Evolutionary conservation across 2,797 vertebrate species (phyloP), one percentile per base, ranked within the genome.

Genomic region (Chelidonichthys spinosus): DNA sequence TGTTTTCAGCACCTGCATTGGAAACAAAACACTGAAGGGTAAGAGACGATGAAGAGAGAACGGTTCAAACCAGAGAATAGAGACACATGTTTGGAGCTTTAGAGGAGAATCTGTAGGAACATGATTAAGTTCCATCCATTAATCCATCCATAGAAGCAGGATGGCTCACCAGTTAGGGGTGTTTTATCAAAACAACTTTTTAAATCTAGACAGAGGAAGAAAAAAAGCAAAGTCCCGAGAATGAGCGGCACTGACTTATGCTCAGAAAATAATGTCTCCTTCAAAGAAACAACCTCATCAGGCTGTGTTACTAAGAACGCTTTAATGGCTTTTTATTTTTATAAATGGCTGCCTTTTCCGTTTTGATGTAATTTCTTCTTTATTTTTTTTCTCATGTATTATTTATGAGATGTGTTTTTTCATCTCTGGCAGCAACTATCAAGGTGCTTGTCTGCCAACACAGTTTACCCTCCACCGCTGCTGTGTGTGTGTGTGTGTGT

Each of bases 91-190:
- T 39, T 35, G 25, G 46, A 43, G 64, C 43, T 25, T 52, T 7
- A 37, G 25, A 63, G 36, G 43, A 53, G 40, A 65, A 39, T 64
- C 40, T 72, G 72, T 32, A 46, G 50, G 63, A 60, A 25, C 25
- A 25, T 25, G 25, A 25, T 25, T 25, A 25, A 25, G 1, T 25
- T 25, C 25, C 25, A 25, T 25, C 25, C 25, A 25, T 25, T n/a
- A n/a, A n/a, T n/a, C n/a, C n/a, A n/a, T 25, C 25, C 25, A 25
- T 25, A 25, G 25, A 25, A 25, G 25, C 25, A 25, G 25, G 25
- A 25, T 25, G 25, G 25, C 25, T 25, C 25, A 25, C 25, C 25
- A 25, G 40, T 32, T 44, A 33, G 25, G 40, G 25, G 4, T 15
- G 18, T 14, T 43, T 25, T 9, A 43, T 18, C 2, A 32, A 42